A percentile compares a stretch with the other conserved stretches of the same genome.
These are phyloP conservation scores for Nycticryphes semicollaris DNA, from an alignment of 2,113 vertebrate genomes.

Conservation along the genomic window DNA sequence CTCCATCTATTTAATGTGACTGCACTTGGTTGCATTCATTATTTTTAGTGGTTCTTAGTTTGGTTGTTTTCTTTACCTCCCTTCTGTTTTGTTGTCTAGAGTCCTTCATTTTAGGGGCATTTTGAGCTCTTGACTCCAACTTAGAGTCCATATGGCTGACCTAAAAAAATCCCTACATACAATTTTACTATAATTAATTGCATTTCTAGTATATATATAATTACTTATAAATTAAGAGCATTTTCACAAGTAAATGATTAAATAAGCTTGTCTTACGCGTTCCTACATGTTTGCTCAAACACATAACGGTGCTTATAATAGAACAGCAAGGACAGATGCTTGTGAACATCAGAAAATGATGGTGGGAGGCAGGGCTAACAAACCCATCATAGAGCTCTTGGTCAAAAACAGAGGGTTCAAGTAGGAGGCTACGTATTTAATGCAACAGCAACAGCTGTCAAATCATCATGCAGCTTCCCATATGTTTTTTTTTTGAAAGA, in stretches of 20 bases:
- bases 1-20: not conserved
- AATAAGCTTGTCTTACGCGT: not conserved
- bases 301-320: not conserved
- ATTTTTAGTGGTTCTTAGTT: not conserved
- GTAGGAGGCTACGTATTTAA: not conserved
- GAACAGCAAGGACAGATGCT: not conserved
- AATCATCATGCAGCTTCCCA: not conserved
- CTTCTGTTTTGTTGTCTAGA: not conserved
- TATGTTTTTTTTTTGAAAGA: conserved; percentile 23
- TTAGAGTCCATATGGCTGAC: not conserved
- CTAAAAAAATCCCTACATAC: not conserved
- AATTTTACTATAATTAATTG: not conserved
- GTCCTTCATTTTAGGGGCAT: not conserved
- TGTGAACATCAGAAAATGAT: not conserved
- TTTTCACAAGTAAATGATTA: not conserved
- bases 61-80: not conserved
- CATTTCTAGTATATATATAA: not conserved
- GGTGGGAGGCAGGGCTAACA: not conserved
- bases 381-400: not conserved
- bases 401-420: not conserved
- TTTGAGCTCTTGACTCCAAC: not conserved
- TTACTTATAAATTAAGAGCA: not conserved
- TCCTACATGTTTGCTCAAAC: not conserved
- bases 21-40: not conserved
- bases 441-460: conserved; percentile 10